Evolutionary conservation across 2,888 invertebrate species (phyloP).

Genomic region (Scaptomyza cyrtandrae): DNA sequence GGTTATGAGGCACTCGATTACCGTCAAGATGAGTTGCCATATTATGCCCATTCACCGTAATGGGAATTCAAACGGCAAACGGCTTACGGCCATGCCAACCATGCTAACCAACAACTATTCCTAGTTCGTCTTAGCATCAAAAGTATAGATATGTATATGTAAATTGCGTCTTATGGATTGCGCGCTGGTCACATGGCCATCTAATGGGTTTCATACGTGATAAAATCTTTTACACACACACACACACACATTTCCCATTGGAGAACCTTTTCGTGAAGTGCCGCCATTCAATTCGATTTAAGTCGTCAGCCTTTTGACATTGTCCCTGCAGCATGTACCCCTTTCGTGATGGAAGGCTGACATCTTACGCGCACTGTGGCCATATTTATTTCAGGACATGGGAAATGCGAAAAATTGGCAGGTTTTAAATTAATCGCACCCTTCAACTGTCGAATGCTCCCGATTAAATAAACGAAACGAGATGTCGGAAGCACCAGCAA

Average conservation of each 20-base stretch:
- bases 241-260: conserved; percentile 21
- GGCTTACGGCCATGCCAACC: conserved; percentile 35
- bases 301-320: conserved; percentile 42
- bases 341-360: conserved; percentile 29
- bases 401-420: conserved; percentile 52
- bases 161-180: conserved; percentile 40
- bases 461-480: conserved; percentile 63
- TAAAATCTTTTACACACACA: conserved; percentile 46
- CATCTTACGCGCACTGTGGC: conserved; percentile 7
- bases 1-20: conserved; percentile 69
- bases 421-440: conserved; percentile 66
- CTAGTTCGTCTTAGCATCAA: conserved; percentile 16
- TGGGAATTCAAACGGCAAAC: conserved; percentile 62
- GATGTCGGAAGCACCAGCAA: conserved; percentile 38
- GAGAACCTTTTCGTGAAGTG: not conserved
- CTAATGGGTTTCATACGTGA: conserved; percentile 66
- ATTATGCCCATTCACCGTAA: conserved; percentile 62
- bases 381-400: conserved; percentile 19
- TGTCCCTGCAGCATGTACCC: conserved; percentile 2
- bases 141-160: conserved; percentile 25
- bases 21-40: conserved; percentile 65
- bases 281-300: conserved; percentile 9
- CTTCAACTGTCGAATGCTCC: conserved; percentile 63
- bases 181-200: conserved; percentile 27
- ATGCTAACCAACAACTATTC: conserved; percentile 30